A percentile compares a stretch with the other conserved stretches of the same genome.
These are phyloP conservation scores for Oreochromis mossambicus DNA, from an alignment of 2,797 vertebrate genomes.

Conservation along the genomic window DNA sequence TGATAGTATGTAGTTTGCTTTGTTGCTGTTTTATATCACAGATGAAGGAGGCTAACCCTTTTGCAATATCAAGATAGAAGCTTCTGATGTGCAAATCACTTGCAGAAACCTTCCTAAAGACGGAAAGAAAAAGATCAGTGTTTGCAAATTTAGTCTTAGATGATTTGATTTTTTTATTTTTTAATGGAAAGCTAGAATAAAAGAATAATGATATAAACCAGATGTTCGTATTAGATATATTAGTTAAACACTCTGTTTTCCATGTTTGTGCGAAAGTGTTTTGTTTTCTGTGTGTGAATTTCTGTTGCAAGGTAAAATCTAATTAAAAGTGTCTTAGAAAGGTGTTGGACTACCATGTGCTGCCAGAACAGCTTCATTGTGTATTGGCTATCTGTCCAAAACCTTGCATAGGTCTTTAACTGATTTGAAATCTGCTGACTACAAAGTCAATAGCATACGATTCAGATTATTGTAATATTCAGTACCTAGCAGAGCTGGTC, in stretches of 20 bases:
- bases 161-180: background rate
- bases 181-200: background rate
- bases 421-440: background rate
- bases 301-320: background rate
- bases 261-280: background rate
- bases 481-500: background rate
- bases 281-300: background rate
- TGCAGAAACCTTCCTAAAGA: background rate
- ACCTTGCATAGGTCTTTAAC: background rate
- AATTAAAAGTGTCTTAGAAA: background rate
- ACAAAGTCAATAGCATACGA: background rate
- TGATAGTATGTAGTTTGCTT: background rate
- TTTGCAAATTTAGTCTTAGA: background rate
- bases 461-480: background rate
- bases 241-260: background rate
- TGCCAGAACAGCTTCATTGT: background rate
- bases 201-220: background rate
- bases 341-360: background rate
- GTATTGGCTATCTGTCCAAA: background rate
- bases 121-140: background rate
- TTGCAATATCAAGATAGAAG: background rate
- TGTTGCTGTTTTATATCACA: background rate
- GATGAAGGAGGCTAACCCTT: background rate
- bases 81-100: background rate
- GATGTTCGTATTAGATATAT: background rate